A percentile compares a stretch with the other conserved stretches of the same genome.
Conservation (phyloP, 2,797 vertebrate genomes). For the Pseudomugil gertrudae region DNA sequence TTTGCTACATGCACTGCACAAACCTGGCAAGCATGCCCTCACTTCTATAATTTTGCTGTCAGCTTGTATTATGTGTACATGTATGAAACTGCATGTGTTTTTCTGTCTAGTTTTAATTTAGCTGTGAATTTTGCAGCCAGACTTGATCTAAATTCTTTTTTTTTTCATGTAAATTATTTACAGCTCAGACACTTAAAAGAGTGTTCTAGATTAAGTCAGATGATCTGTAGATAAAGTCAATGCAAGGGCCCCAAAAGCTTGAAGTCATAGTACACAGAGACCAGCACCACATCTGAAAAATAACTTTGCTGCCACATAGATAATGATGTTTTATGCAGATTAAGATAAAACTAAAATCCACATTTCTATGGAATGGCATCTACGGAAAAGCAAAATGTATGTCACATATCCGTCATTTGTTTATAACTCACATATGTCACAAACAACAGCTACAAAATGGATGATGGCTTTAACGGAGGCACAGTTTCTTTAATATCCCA, state of each 20-base stretch:
- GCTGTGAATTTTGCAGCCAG: constrained; percentile 6
- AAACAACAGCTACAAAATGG: constrained; percentile 7
- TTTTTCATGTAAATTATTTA: constrained; percentile 44
- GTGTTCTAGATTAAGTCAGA: constrained; percentile 51
- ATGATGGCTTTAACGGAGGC: constrained; percentile 4
- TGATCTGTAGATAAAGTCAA: constrained; percentile 63
- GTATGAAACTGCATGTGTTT: constrained; percentile 1
- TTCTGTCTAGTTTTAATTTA: neutral
- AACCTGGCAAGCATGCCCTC: constrained; percentile 41
- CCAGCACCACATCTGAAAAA: too few relatives aligned
- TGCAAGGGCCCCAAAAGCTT: constrained; percentile 25
- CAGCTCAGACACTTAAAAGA: constrained; percentile 48
- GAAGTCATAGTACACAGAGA: constrained; percentile 28
- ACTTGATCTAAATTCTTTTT: constrained; percentile 28
- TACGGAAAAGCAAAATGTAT: neutral
- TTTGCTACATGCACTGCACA: constrained; percentile 46
- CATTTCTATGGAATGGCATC: constrained; percentile 21
- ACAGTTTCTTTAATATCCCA: constrained; percentile 18
- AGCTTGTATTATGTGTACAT: constrained; percentile 17
- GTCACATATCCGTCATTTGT: neutral
- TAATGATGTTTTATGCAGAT: constrained; percentile 56
- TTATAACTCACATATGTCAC: neutral
- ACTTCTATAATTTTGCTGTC: constrained; percentile 28
- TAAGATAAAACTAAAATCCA: constrained; percentile 33
- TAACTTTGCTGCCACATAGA: too few relatives aligned